Evolutionary conservation across 2,113 vertebrate species (phyloP), one percentile per base, ranked within the genome.

Genomic region (Oncorhynchus clarkii): DNA sequence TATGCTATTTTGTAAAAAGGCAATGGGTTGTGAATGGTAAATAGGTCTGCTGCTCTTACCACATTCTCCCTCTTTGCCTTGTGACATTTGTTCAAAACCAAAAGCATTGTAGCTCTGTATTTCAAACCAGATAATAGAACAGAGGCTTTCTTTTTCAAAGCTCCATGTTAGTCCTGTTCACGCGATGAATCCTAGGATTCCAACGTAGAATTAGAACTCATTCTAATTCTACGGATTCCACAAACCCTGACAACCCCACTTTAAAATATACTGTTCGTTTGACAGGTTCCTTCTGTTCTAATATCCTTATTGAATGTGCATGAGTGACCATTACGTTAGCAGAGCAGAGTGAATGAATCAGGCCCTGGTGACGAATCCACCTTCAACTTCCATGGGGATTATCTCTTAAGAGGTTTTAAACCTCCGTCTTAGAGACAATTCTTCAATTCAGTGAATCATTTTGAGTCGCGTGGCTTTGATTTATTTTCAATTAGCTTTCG

Each of bases 391-490:
- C 75, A 80, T 69, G 79, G 22, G 86, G 85, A 83, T 83, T 80
- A 85, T 81, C 84, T 71, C 71, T 80, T 88, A 91, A 89, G 87
- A 85, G 74, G 85, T 75, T 81, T 87, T 85, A 85, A 83, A 70
- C 78, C 70, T 72, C 80, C 66, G 76, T 82, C 66, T 80, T 78
- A 80, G 77, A 79, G 75, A 81, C 72, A 80, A 80, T 74, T 67
- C 62, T 86, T 84, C 83, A 81, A 86, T 84, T 86, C 80, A 78
- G 62, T 26, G 14, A 65, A 22, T 65, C 69, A 85, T 84, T 85
- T 72, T 2, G 65, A 84, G 65, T 83, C 31, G 80, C 18, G 71
- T 74, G 78, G 54, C 78, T 80, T 69, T 78, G 74, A 85, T 82
- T 62, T 80, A 81, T 71, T 88, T 75, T 85, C 62, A 80, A 85